These are phyloP conservation scores for Tethea ocularis DNA, from an alignment of 2,888 invertebrate genomes.

Conservation along the genomic window DNA sequence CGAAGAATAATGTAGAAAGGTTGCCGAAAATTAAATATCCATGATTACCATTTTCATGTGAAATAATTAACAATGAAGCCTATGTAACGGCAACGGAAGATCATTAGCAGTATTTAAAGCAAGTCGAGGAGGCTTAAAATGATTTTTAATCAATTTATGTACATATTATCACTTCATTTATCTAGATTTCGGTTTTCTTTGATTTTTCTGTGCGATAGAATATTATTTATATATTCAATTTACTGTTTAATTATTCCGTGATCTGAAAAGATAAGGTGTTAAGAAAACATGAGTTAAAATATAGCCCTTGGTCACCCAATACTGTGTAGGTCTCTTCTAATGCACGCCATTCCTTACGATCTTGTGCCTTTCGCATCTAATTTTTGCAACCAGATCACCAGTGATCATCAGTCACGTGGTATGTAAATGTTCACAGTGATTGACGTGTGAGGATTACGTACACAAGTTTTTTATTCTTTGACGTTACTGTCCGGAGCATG, in stretches of 20 bases:
- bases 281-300: not conserved
- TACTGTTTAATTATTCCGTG: not conserved
- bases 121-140: not conserved
- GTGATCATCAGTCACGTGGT: no score
- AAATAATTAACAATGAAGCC: not conserved
- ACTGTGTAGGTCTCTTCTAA: not conserved
- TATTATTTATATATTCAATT: not conserved
- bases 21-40: slow-evolving; percentile 1
- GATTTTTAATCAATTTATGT: not conserved
- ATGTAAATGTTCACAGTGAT: no score
- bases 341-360: no score
- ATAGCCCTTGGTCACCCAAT: no score
- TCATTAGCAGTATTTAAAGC: slow-evolving; percentile 4
- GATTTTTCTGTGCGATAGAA: not conserved
- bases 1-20: slow-evolving; percentile 1
- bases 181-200: not conserved
- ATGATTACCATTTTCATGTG: slow-evolving; percentile 3
- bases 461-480: no score
- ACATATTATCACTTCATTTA: not conserved
- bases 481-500: no score
- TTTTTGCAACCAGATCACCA: no score
- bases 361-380: no score
- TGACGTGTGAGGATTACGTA: no score
- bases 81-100: not conserved
- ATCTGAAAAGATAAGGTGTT: not conserved